Conservation (phyloP, 2,888 invertebrate genomes). For the Coelogynopora nodosa region DNA sequence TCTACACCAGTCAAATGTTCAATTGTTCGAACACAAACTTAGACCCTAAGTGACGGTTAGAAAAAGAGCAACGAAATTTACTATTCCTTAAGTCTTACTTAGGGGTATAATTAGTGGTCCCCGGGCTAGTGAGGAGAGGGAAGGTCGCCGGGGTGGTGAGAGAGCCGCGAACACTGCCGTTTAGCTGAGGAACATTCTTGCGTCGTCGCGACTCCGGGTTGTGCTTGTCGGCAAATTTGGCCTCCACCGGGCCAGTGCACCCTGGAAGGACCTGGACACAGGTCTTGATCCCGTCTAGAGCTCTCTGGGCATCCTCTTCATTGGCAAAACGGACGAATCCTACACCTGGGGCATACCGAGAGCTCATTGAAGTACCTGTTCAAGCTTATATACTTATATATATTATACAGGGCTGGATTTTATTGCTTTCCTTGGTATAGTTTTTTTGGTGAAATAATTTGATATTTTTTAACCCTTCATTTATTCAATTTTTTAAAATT, state of each 20-base stretch:
- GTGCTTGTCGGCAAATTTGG: constrained; percentile 45
- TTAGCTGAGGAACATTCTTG: not conserved
- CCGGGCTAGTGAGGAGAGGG: constrained; percentile 33
- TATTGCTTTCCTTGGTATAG: too few species aligned
- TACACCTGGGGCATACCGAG: constrained; percentile 30
- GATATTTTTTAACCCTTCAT: too few species aligned
- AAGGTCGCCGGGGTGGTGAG: not conserved
- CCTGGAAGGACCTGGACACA: not conserved
- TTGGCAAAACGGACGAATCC: constrained; percentile 43
- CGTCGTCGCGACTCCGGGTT: constrained; percentile 42
- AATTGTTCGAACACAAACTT: too few species aligned
- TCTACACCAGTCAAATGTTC: too few species aligned
- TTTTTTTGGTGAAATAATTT: too few species aligned
- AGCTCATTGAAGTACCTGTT: not conserved
- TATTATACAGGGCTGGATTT: too few species aligned
- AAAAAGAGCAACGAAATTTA: too few species aligned
- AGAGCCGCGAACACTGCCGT: not conserved
- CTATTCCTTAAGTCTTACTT: not conserved
- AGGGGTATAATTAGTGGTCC: not conserved
- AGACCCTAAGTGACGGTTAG: too few species aligned
- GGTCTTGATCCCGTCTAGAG: constrained; percentile 36
- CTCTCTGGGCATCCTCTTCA: constrained; percentile 40
- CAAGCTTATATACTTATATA: not conserved
- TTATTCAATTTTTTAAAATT: too few species aligned
- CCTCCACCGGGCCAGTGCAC: constrained; percentile 37